A percentile compares a stretch with the other conserved stretches of the same genome.
Evolutionary conservation across 2,797 vertebrate species (phyloP).

Genomic region (Jordanella pulchra): DNA sequence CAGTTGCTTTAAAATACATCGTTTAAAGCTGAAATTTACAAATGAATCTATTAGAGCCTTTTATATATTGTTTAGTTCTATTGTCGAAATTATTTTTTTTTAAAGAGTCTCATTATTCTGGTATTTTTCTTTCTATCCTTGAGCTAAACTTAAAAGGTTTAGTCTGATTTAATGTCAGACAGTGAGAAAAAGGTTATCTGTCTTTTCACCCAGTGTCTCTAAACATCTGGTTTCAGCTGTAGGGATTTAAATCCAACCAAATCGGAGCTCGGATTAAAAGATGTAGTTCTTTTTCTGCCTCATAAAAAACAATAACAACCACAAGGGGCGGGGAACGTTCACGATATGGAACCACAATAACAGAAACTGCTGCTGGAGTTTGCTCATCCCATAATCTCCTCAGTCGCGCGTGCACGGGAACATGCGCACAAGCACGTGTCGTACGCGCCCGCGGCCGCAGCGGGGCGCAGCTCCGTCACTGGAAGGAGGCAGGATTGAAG

Average conservation of each 20-base stretch:
- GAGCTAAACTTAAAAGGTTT: background rate
- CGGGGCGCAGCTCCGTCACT: slow-evolving; percentile 61
- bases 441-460: slow-evolving; percentile 47
- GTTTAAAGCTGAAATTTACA: too few species aligned
- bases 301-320: background rate
- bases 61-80: background rate
- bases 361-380: background rate
- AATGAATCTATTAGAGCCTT: background rate
- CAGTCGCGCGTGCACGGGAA: slow-evolving; percentile 15
- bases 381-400: slow-evolving; percentile 5
- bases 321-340: background rate
- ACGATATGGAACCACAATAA: background rate
- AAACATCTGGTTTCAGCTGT: background rate
- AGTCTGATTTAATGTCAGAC: background rate
- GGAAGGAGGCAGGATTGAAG: slow-evolving; percentile 33
- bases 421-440: background rate
- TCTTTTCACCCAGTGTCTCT: background rate
- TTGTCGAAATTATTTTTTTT: too few species aligned
- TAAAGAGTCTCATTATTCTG: background rate
- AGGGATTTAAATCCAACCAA: background rate
- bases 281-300: background rate
- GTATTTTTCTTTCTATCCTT: background rate
- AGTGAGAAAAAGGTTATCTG: background rate
- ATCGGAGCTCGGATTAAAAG: background rate
- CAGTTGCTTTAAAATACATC: too few species aligned